Percentiles rank a stretch among this genome's conserved stretches.
phyloP scores from a whole-genome alignment of 2,113 vertebrate species.

The Rhinoderma darwinii region DNA sequence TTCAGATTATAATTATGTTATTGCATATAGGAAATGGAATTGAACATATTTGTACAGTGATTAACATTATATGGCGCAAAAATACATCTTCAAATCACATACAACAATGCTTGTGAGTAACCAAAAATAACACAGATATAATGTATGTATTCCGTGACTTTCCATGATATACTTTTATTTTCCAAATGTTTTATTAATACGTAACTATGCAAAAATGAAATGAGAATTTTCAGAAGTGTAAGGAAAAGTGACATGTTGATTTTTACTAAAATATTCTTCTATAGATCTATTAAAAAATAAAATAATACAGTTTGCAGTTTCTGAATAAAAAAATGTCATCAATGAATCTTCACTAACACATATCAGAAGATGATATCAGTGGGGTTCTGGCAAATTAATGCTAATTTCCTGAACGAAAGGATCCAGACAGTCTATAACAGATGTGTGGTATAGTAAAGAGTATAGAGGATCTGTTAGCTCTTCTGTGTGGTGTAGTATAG shows the following conservation, averaged over 20 bases:
- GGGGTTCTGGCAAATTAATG: no score
- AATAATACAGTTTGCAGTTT: neutral
- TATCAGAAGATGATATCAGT: neutral
- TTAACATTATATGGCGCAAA: neutral
- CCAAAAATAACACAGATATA: neutral
- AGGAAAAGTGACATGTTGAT: neutral
- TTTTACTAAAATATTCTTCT: neutral
- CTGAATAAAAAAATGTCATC: neutral
- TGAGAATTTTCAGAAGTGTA: neutral
- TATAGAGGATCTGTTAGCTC: no score
- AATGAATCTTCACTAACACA: neutral
- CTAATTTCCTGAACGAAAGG: no score
- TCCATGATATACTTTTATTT: neutral
- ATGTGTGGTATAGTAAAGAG: no score
- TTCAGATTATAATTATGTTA: constrained; percentile 20
- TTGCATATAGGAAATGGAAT: neutral
- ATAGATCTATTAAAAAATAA: neutral
- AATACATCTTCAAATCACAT: neutral
- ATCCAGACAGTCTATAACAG: no score
- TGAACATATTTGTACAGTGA: constrained; percentile 26
- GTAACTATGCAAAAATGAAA: neutral
- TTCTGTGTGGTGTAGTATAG: no score
- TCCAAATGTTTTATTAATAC: neutral
- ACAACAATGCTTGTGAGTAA: neutral
- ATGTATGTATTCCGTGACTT: neutral